Percentiles rank a stretch among this genome's conserved stretches.
Evolutionary conservation across 1,140 invertebrate genomes (phyloP).

Genomic region (Stegodyphus mimosarum): DNA sequence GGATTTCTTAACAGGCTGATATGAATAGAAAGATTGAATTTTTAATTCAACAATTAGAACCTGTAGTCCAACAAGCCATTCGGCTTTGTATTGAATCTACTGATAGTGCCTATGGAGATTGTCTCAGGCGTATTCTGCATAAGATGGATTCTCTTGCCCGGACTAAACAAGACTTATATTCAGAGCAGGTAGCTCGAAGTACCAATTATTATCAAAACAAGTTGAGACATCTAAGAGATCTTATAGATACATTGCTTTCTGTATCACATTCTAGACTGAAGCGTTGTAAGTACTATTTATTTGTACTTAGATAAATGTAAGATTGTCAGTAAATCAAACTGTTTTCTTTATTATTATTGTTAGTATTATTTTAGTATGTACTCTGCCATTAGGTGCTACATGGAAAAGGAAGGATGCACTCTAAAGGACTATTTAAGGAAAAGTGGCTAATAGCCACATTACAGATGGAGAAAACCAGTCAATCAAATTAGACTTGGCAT

Average conservation of each 20-base stretch:
- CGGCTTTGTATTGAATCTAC: not conserved
- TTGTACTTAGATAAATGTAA: too few species aligned
- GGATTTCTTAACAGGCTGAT: constrained; percentile 73
- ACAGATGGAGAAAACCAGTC: too few species aligned
- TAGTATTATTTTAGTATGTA: too few species aligned
- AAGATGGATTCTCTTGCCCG: not conserved
- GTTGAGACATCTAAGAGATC: not conserved
- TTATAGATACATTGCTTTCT: not conserved
- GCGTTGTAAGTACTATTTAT: too few species aligned
- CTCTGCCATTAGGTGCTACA: too few species aligned
- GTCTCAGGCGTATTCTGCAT: not conserved
- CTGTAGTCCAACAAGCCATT: constrained; percentile 1
- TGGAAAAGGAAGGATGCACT: too few species aligned
- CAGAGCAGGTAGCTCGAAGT: not conserved
- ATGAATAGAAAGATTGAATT: constrained; percentile 78
- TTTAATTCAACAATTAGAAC: constrained; percentile 66
- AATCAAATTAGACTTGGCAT: too few species aligned
- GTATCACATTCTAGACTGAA: not conserved
- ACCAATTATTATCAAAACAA: not conserved
- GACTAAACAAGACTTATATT: not conserved
- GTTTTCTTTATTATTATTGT: too few species aligned
- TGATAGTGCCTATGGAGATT: not conserved
- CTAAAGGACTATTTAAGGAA: too few species aligned
- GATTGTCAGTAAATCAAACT: too few species aligned
- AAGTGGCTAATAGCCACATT: too few species aligned